phyloP scores from a whole-genome alignment of 2,888 invertebrate species.

The Callosobruchus maculatus region DNA sequence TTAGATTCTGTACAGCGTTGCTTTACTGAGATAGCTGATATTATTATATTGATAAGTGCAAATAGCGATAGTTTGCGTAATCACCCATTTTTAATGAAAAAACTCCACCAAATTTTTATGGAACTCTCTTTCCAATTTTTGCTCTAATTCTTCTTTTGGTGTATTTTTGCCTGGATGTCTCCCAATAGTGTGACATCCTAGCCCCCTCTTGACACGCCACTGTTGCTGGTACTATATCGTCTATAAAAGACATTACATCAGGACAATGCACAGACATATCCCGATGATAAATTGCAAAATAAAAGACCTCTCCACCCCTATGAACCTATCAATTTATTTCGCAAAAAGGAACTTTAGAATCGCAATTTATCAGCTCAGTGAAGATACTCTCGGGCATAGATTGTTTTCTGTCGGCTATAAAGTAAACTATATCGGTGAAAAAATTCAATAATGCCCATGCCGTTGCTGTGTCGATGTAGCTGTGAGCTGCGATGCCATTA shows the following conservation, averaged over 20 bases:
- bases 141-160: too few relatives aligned
- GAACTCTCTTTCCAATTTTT: too few relatives aligned
- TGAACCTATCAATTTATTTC: neutral
- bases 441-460: neutral
- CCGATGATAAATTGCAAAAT: neutral
- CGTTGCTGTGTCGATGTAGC: neutral
- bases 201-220: too few relatives aligned
- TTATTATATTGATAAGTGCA: too few relatives aligned
- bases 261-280: neutral
- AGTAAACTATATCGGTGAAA: neutral
- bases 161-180: too few relatives aligned
- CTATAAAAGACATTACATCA: neutral
- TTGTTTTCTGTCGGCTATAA: neutral
- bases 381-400: neutral
- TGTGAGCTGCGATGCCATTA: neutral
- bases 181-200: too few relatives aligned
- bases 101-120: too few relatives aligned
- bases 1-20: too few relatives aligned
- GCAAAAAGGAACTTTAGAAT: neutral
- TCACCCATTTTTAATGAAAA: too few relatives aligned
- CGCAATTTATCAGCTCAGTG: neutral
- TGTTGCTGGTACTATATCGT: too few relatives aligned
- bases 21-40: too few relatives aligned
- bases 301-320: neutral
- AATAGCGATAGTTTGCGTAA: too few relatives aligned